Conservation (phyloP, 2,888 invertebrate genomes). For the Caenorhabditis macrosperma region DNA sequence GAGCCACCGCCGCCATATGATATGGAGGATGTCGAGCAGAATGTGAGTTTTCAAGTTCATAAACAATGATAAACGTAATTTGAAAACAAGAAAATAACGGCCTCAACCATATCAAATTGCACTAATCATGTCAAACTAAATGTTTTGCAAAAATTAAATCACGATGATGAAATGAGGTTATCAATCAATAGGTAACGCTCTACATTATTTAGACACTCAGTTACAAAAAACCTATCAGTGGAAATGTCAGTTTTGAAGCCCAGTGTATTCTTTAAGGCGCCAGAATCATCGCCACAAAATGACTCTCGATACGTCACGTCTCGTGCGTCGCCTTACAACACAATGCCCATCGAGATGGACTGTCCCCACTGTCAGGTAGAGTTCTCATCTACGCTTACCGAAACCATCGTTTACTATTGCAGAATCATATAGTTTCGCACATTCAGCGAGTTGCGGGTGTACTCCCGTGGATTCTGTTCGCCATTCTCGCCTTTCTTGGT, state of each 20-base stretch:
- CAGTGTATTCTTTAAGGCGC: not conserved
- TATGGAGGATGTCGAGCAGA: slow-evolving; percentile 29
- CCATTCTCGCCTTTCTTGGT: slow-evolving; percentile 71
- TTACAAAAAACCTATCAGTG: not conserved
- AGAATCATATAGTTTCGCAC: slow-evolving; percentile 77
- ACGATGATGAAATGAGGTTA: not conserved
- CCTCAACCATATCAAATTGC: too few relatives aligned
- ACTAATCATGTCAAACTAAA: too few relatives aligned
- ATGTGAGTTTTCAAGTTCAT: slow-evolving; percentile 9
- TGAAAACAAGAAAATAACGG: too few relatives aligned
- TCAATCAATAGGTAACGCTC: not conserved
- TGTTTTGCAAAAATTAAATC: not conserved
- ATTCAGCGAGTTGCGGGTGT: slow-evolving; percentile 73
- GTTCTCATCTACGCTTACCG: not conserved
- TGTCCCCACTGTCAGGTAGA: slow-evolving; percentile 77
- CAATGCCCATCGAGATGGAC: slow-evolving; percentile 77
- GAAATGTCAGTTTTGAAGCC: not conserved
- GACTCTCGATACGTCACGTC: slow-evolving; percentile 42
- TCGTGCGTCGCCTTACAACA: slow-evolving; percentile 59
- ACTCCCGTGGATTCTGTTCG: slow-evolving; percentile 71
- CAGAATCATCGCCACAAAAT: slow-evolving; percentile 24
- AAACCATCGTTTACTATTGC: too few relatives aligned
- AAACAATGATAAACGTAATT: not conserved
- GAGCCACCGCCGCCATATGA: slow-evolving; percentile 26
- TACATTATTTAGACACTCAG: not conserved